Evolutionary conservation across 1,140 invertebrate genomes (phyloP).

Genomic region (Drosophila kohkoa): DNA sequence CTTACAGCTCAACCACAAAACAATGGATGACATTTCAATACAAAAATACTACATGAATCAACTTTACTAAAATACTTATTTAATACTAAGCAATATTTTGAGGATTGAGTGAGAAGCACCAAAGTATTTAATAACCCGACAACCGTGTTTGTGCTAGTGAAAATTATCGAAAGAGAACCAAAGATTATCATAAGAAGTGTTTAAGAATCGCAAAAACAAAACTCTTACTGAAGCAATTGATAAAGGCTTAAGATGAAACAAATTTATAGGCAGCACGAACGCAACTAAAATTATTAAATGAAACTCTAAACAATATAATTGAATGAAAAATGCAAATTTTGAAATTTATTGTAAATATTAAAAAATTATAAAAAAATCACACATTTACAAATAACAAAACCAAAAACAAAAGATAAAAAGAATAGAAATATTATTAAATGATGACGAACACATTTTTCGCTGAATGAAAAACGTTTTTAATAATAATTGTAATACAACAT

Average conservation of each 20-base stretch:
- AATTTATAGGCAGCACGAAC: conserved; percentile 28
- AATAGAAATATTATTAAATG: conserved; percentile 3
- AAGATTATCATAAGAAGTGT: conserved; percentile 13
- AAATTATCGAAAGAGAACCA: conserved; percentile 29
- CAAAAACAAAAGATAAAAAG: neutral
- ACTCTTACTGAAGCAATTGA: conserved; percentile 62
- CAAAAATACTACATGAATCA: conserved; percentile 33
- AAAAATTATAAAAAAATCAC: conserved; percentile 23
- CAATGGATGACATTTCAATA: conserved; percentile 63
- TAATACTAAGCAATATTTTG: conserved; percentile 75
- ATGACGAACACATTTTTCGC: conserved; percentile 42
- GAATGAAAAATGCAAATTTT: conserved; percentile 23
- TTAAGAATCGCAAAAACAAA: conserved; percentile 29
- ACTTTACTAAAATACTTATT: conserved; percentile 35
- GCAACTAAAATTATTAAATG: conserved; percentile 20
- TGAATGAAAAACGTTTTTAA: conserved; percentile 58
- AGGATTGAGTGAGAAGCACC: conserved; percentile 68
- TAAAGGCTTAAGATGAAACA: conserved; percentile 54
- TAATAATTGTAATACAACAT: conserved; percentile 55
- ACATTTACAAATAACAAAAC: conserved; percentile 24
- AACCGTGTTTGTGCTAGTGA: conserved; percentile 34
- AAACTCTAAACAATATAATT: conserved; percentile 20
- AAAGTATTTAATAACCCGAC: conserved; percentile 22
- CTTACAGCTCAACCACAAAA: conserved; percentile 32
- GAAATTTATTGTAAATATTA: conserved; percentile 56